phyloP scores from a whole-genome alignment of 2,113 vertebrate species.

The Orthochromis indermauri region DNA sequence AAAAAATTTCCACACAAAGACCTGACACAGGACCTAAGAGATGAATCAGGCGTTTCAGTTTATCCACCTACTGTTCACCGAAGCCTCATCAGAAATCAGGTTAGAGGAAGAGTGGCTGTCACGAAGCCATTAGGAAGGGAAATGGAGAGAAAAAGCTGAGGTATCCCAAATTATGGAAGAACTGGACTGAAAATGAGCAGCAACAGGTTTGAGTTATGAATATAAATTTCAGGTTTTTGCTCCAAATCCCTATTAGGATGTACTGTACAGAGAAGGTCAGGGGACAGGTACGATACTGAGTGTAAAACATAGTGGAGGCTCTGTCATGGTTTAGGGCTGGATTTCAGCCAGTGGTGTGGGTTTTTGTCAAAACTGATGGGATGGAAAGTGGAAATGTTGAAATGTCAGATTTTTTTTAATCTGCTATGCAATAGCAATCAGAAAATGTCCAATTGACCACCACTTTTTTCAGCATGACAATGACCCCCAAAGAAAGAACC shows the following conservation, averaged over 20 bases:
- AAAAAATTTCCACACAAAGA: neutral
- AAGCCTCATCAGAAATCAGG: neutral
- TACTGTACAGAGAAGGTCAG: neutral
- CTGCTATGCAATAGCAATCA: neutral
- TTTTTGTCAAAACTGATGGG: neutral
- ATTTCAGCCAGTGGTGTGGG: neutral
- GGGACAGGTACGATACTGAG: neutral
- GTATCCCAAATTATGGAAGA: neutral
- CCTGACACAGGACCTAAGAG: neutral
- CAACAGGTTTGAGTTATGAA: neutral
- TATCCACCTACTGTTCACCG: neutral
- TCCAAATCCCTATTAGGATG: neutral
- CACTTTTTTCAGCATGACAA: neutral
- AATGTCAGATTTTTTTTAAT: neutral
- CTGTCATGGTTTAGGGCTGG: neutral
- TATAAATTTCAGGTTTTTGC: neutral
- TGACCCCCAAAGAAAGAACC: neutral
- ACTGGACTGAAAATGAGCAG: neutral
- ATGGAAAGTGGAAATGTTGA: neutral
- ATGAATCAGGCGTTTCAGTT: neutral
- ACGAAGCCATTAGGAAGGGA: neutral
- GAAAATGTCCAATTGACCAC: neutral
- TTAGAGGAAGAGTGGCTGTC: neutral
- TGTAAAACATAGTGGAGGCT: neutral
- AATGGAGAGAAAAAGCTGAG: neutral